These are phyloP conservation scores for Rapana venosa DNA, from an alignment of 2,888 invertebrate genomes.

Conservation along the genomic window DNA sequence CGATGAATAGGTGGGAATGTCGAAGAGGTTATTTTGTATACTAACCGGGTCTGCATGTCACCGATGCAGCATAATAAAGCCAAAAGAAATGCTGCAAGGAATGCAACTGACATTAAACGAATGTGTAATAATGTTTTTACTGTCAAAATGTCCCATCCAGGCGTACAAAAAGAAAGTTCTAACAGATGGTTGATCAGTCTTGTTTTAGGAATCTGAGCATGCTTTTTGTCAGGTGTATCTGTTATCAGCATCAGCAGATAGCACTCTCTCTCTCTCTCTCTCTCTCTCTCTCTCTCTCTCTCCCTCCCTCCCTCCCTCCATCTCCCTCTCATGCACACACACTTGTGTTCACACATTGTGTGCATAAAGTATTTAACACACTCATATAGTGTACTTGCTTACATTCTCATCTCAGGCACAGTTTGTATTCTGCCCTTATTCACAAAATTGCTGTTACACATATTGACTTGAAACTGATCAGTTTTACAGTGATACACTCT, in stretches of 20 bases:
- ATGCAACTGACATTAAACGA: neutral
- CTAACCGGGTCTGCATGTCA: neutral
- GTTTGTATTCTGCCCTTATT: no score
- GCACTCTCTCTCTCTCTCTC: neutral
- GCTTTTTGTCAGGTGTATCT: neutral
- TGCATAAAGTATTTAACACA: no score
- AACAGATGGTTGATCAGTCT: neutral
- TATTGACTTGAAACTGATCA: no score
- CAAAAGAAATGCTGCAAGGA: neutral
- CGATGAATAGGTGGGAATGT: neutral
- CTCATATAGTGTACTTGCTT: neutral
- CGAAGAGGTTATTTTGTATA: no score
- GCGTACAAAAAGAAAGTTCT: no score
- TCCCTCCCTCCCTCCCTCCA: no score
- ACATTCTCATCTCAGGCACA: neutral
- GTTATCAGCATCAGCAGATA: neutral
- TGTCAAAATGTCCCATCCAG: no score
- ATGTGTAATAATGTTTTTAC: neutral
- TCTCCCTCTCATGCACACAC: no score
- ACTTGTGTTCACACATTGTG: no score
- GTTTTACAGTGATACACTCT: neutral
- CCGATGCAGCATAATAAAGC: neutral
- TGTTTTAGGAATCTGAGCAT: neutral
- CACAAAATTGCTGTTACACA: no score
- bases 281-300: neutral